Percentiles rank a stretch among this genome's conserved stretches.
Evolutionary conservation across 2,888 invertebrate genomes (phyloP).

Genomic region (Malthinus flaveolus): DNA sequence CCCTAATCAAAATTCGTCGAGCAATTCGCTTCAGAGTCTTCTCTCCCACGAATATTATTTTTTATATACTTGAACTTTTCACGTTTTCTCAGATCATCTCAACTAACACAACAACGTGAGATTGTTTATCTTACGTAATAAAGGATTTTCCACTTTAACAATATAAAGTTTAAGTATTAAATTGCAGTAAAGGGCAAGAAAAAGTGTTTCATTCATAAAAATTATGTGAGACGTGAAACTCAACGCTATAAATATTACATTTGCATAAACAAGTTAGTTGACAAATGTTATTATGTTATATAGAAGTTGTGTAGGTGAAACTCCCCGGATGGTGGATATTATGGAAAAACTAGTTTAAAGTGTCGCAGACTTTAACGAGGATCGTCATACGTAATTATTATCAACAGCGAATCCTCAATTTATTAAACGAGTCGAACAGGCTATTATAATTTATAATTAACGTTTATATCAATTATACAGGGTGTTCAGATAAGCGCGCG

Average conservation of each 20-base stretch:
- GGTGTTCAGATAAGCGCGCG: too few relatives aligned
- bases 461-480: not conserved
- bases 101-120: slow-evolving; percentile 29
- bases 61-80: slow-evolving; percentile 36
- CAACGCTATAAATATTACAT: slow-evolving; percentile 33
- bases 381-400: slow-evolving; percentile 19
- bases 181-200: slow-evolving; percentile 9
- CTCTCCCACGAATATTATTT: slow-evolving; percentile 37
- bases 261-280: slow-evolving; percentile 39
- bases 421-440: not conserved
- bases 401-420: not conserved
- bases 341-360: slow-evolving; percentile 18
- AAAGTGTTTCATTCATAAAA: slow-evolving; percentile 33
- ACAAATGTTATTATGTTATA: slow-evolving; percentile 35
- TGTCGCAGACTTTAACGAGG: slow-evolving; percentile 22
- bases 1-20: slow-evolving; percentile 29
- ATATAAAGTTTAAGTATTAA: slow-evolving; percentile 2
- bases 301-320: slow-evolving; percentile 26
- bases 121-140: slow-evolving; percentile 23
- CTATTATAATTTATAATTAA: not conserved
- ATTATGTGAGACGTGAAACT: slow-evolving; percentile 30
- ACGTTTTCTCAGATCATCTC: slow-evolving; percentile 31
- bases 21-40: slow-evolving; percentile 21
- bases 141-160: slow-evolving; percentile 19
- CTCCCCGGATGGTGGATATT: not conserved